phyloP scores from a whole-genome alignment of 2,888 invertebrate genomes.

The Hanleya hanleyi region DNA sequence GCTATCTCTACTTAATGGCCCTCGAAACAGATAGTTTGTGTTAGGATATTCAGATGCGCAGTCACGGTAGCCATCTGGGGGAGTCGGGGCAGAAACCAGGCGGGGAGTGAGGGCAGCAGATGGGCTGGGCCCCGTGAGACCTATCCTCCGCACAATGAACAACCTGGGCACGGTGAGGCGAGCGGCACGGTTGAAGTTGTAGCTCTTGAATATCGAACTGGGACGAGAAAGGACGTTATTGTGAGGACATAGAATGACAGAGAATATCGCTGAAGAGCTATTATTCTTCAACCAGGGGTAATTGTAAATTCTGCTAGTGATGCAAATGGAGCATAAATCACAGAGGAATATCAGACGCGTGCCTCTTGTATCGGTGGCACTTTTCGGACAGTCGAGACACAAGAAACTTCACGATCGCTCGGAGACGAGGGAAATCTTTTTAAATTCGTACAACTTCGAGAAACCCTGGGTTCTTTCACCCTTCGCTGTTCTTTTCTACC shows the following conservation, averaged over 20 bases:
- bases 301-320: slow-evolving; percentile 5
- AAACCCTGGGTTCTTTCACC: too few relatives aligned
- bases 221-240: background rate
- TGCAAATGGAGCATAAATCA: slow-evolving; percentile 7
- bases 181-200: background rate
- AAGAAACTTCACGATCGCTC: too few relatives aligned
- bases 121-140: background rate
- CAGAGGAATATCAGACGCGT: slow-evolving; percentile 6
- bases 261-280: background rate
- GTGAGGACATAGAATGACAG: slow-evolving; percentile 1
- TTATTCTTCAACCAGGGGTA: slow-evolving; percentile 10
- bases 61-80: slow-evolving; percentile 4
- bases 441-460: too few relatives aligned
- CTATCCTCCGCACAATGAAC: background rate
- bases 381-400: too few relatives aligned
- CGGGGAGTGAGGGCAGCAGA: background rate
- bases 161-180: background rate
- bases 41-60: slow-evolving; percentile 5
- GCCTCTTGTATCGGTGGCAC: too few relatives aligned
- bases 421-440: too few relatives aligned
- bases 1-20: background rate
- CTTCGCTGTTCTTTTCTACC: too few relatives aligned
- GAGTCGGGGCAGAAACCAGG: background rate
- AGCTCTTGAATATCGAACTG: background rate
- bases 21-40: background rate